phyloP scores from a whole-genome alignment of 2,888 invertebrate species.

The Steinernema carpocapsae region DNA sequence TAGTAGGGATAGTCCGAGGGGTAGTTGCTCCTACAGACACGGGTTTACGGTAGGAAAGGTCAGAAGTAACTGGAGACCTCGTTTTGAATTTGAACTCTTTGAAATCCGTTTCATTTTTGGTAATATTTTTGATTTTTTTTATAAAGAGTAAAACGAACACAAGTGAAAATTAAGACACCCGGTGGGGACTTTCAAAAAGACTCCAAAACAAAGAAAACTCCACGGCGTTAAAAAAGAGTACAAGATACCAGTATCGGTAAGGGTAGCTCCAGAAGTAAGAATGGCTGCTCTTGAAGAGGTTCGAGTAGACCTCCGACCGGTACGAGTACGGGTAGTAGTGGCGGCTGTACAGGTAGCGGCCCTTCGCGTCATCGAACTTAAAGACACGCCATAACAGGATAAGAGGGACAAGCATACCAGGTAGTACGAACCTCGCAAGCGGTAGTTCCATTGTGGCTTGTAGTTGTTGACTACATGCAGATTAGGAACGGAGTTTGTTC shows the following conservation, averaged over 20 bases:
- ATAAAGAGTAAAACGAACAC: no score
- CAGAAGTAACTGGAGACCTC: not conserved
- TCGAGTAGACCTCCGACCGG: slow-evolving; percentile 16
- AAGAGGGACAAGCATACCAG: not conserved
- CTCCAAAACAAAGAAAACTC: no score
- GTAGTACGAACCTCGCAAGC: slow-evolving; percentile 12
- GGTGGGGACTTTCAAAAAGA: no score
- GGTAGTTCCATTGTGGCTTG: slow-evolving; percentile 29
- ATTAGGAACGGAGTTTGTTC: slow-evolving; percentile 12
- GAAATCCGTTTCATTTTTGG: no score
- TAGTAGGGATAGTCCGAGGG: slow-evolving; percentile 11
- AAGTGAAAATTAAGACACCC: no score
- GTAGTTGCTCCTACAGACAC: not conserved
- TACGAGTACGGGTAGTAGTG: slow-evolving; percentile 20
- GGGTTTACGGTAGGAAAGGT: not conserved
- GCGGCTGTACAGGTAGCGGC: slow-evolving; percentile 15
- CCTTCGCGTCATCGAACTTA: slow-evolving; percentile 5
- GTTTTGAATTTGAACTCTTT: no score
- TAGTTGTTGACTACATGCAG: slow-evolving; percentile 25
- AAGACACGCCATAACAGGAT: not conserved
- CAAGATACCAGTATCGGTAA: slow-evolving; percentile 21
- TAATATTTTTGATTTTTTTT: no score
- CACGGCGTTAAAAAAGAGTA: no score
- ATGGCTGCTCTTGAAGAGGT: not conserved
- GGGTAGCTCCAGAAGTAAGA: slow-evolving; percentile 20